Percentiles rank a stretch among this genome's conserved stretches.
phyloP scores from a whole-genome alignment of 1,140 invertebrate genomes.

The Lepidostoma basale region DNA sequence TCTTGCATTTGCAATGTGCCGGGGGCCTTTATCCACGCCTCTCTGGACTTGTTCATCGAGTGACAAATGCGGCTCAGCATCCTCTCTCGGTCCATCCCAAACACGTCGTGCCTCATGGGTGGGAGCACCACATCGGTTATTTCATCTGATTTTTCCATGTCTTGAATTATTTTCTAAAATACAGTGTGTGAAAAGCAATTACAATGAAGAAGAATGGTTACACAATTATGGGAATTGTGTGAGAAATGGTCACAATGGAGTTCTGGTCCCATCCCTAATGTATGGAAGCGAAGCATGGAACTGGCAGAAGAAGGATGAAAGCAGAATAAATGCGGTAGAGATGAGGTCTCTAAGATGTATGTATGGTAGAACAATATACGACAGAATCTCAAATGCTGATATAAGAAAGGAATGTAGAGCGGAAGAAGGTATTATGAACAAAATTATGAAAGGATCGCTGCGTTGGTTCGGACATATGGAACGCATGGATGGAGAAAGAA shows the following conservation, averaged over 20 bases:
- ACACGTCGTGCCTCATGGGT: conserved; percentile 73
- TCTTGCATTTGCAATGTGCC: not conserved
- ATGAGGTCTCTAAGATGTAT: too few species aligned
- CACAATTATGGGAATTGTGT: not conserved
- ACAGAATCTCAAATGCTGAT: too few species aligned
- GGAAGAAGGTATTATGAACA: too few species aligned
- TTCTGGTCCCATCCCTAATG: too few species aligned
- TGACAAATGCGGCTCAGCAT: conserved; percentile 65
- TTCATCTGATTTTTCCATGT: conserved; percentile 52
- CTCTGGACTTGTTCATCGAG: conserved; percentile 58
- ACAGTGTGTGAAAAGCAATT: conserved; percentile 17
- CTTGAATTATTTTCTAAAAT: conserved; percentile 57
- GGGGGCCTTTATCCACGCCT: conserved; percentile 55
- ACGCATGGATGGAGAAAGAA: too few species aligned
- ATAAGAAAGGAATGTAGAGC: too few species aligned
- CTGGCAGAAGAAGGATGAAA: not conserved
- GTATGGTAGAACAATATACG: too few species aligned
- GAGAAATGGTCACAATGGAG: not conserved
- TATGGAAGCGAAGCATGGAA: too few species aligned
- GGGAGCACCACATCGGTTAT: conserved; percentile 55
- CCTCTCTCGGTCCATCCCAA: conserved; percentile 69
- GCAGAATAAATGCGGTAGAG: not conserved
- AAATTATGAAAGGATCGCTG: too few species aligned
- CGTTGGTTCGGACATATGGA: too few species aligned
- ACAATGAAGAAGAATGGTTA: not conserved